phyloP scores from a whole-genome alignment of 2,888 invertebrate genomes.

The Chydorus sphaericus region DNA sequence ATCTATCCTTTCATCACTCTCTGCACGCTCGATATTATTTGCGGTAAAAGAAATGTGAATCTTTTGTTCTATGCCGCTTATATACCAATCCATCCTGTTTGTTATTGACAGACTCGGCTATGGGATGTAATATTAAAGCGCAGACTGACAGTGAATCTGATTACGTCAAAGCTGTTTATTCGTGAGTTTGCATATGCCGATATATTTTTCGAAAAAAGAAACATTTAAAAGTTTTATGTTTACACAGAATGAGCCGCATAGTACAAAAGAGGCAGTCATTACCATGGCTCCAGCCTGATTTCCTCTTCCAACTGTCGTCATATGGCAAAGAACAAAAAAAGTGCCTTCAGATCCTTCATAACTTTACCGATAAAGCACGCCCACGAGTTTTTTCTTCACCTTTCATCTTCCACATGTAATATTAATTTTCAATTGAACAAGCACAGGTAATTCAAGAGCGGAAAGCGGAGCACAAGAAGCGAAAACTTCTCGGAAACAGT shows the following conservation, averaged over 20 bases:
- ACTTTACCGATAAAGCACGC: slow-evolving; percentile 15
- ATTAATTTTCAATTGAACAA: too few relatives aligned
- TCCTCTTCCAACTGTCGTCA: slow-evolving; percentile 13
- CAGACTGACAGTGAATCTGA: slow-evolving; percentile 23
- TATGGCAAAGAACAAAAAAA: slow-evolving; percentile 13
- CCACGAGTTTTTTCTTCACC: slow-evolving; percentile 15
- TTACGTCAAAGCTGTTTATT: slow-evolving; percentile 26
- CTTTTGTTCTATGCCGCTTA: neutral
- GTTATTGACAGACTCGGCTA: slow-evolving; percentile 33
- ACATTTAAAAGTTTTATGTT: slow-evolving; percentile 27
- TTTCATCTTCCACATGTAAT: neutral
- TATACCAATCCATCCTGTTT: slow-evolving; percentile 29
- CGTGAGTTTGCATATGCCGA: neutral
- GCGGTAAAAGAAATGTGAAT: slow-evolving; percentile 21
- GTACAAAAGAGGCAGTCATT: slow-evolving; percentile 16
- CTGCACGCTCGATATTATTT: slow-evolving; percentile 30
- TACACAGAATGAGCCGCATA: slow-evolving; percentile 17
- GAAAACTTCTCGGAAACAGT: neutral
- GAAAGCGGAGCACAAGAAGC: neutral
- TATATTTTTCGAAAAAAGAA: slow-evolving; percentile 19
- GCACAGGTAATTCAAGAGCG: slow-evolving; percentile 1
- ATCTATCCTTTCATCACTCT: slow-evolving; percentile 27
- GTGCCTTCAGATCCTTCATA: slow-evolving; percentile 15
- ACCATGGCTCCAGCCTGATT: slow-evolving; percentile 17
- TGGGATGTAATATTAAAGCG: slow-evolving; percentile 29